Conservation (phyloP, 2,797 vertebrate species). For the Channa striata region DNA sequence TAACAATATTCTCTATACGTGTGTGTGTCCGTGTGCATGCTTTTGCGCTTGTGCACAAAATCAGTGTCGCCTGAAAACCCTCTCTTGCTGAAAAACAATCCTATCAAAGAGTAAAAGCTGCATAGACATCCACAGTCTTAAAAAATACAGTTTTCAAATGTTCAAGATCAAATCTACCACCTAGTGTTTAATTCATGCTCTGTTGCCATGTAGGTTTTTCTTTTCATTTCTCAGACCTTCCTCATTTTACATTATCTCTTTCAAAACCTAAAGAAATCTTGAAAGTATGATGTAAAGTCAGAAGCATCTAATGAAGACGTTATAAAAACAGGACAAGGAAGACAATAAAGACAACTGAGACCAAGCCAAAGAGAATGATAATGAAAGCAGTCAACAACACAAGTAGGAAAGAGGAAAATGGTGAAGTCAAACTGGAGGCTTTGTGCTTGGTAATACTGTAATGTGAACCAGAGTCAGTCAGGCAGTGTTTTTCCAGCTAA, state of each 20-base stretch:
- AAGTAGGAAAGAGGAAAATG: conserved; percentile 40
- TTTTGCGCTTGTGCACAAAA: conserved; percentile 36
- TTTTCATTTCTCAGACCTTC: neutral
- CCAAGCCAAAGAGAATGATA: conserved; percentile 5
- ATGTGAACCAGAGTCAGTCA: conserved; percentile 38
- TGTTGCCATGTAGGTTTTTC: neutral
- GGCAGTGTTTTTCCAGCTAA: conserved; percentile 57
- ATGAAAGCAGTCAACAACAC: conserved; percentile 2
- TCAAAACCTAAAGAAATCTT: conserved; percentile 1
- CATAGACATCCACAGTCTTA: conserved; percentile 28
- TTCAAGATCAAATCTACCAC: neutral
- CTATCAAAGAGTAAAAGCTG: conserved; percentile 47
- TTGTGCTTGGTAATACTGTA: conserved; percentile 20
- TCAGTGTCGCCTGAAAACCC: conserved; percentile 67
- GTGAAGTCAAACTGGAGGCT: conserved; percentile 20
- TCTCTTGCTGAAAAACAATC: conserved; percentile 49
- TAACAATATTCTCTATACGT: conserved; percentile 43
- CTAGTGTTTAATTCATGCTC: conserved; percentile 17
- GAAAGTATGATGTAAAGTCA: neutral
- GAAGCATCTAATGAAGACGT: neutral
- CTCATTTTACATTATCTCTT: neutral
- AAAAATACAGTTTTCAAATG: conserved; percentile 16
- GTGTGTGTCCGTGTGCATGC: conserved; percentile 28
- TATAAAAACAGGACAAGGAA: conserved; percentile 6
- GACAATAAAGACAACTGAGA: neutral